A percentile compares a stretch with the other conserved stretches of the same genome.
Evolutionary conservation across 2,797 vertebrate species (phyloP).

Genomic region (Vultur gryphus): DNA sequence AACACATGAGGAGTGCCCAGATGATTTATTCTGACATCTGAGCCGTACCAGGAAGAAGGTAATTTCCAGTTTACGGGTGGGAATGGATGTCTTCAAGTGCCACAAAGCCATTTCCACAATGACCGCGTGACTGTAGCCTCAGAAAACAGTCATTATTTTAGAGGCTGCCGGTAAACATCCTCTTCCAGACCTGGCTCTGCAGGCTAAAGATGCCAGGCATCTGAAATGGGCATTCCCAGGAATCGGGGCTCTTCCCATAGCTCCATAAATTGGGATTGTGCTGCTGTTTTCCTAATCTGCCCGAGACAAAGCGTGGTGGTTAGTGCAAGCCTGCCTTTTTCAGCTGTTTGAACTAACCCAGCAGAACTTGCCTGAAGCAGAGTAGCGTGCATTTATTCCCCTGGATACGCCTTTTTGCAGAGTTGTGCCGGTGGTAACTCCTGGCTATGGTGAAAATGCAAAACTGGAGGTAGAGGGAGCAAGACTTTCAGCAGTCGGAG

Average conservation of each 20-base stretch:
- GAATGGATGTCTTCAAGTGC: neutral
- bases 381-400: neutral
- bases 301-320: neutral
- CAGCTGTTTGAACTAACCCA: neutral
- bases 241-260: neutral
- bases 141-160: conserved; percentile 14
- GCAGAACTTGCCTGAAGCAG: neutral
- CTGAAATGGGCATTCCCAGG: neutral
- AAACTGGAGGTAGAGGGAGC: neutral
- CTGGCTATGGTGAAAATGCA: neutral
- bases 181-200: neutral
- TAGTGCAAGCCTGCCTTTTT: neutral
- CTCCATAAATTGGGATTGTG: neutral
- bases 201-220: neutral
- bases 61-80: conserved; percentile 14
- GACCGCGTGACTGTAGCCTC: neutral
- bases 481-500: neutral
- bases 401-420: neutral
- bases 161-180: neutral
- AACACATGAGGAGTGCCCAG: neutral
- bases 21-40: neutral
- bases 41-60: conserved; percentile 18
- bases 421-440: neutral
- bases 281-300: neutral
- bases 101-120: neutral